Percentiles rank a stretch among this genome's conserved stretches.
phyloP scores from a whole-genome alignment of 1,140 invertebrate genomes.

The Drosophila tropicalis region DNA sequence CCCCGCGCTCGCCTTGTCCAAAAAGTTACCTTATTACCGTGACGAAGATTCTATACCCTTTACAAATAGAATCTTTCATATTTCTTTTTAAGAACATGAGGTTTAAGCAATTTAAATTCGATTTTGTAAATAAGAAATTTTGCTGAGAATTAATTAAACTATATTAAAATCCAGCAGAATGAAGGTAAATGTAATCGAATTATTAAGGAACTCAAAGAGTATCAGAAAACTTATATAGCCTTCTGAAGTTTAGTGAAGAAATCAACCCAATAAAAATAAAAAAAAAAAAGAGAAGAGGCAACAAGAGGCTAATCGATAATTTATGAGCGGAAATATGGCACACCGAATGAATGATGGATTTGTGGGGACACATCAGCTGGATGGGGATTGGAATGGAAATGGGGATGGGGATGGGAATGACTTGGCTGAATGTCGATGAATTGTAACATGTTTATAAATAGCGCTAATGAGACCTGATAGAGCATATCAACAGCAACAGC shows the following conservation, averaged over 20 bases:
- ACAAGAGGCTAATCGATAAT: slow-evolving; percentile 71
- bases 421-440: slow-evolving; percentile 23
- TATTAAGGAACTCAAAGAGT: too few species aligned
- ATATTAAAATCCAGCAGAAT: too few species aligned
- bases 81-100: too few species aligned
- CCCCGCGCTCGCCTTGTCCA: too few species aligned
- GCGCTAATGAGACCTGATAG: slow-evolving; percentile 59
- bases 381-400: neutral
- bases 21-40: too few species aligned
- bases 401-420: slow-evolving; percentile 20
- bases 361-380: neutral
- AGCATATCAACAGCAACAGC: slow-evolving; percentile 6
- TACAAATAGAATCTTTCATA: too few species aligned
- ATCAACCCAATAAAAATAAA: slow-evolving; percentile 9
- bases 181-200: too few species aligned
- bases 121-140: too few species aligned
- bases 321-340: slow-evolving; percentile 71
- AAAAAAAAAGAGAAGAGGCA: slow-evolving; percentile 4
- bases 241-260: neutral
- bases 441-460: slow-evolving; percentile 77
- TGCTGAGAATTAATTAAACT: too few species aligned
- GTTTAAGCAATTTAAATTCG: too few species aligned
- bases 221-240: neutral
- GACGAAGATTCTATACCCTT: too few species aligned
- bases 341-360: slow-evolving; percentile 47